These are phyloP conservation scores for Tretioscincus oriximinensis DNA, from an alignment of 2,113 vertebrate genomes.

Conservation along the genomic window DNA sequence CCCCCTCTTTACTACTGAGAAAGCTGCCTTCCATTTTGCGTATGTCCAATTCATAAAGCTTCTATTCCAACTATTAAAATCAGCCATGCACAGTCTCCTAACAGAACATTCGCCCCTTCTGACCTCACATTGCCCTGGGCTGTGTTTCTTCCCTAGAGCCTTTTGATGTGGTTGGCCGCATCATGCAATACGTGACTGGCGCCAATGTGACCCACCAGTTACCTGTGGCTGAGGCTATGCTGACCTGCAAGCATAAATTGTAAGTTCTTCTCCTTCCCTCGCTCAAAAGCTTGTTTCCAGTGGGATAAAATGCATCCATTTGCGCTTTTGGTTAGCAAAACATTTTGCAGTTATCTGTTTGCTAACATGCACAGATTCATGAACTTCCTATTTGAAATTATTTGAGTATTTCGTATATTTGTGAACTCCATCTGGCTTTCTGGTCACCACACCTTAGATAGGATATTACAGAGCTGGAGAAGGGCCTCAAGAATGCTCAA, in stretches of 20 bases:
- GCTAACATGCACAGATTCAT: no score
- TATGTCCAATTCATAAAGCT: background rate
- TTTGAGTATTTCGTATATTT: no score
- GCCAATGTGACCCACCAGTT: constrained; percentile 83
- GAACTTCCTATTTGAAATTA: no score
- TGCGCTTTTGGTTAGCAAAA: no score
- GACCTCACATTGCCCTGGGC: background rate
- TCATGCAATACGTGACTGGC: constrained; percentile 81
- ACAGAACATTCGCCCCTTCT: background rate
- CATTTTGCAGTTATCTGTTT: no score
- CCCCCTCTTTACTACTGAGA: no score
- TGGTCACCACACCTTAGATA: no score
- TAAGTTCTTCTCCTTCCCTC: constrained; percentile 62
- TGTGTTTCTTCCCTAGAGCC: constrained; percentile 69
- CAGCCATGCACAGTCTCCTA: accelerated
- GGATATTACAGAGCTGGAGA: no score
- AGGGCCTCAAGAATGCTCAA: no score
- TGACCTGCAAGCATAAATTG: constrained; percentile 89
- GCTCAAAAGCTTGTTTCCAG: background rate
- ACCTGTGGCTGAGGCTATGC: constrained; percentile 90
- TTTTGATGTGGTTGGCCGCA: constrained; percentile 82
- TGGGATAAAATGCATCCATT: no score
- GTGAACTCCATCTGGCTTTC: no score
- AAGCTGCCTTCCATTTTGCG: background rate
- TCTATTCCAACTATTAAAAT: background rate